Evolutionary conservation across 2,113 vertebrate genomes (phyloP), one percentile per base, ranked within the genome.

Genomic region (Mandrillus leucophaeus): DNA sequence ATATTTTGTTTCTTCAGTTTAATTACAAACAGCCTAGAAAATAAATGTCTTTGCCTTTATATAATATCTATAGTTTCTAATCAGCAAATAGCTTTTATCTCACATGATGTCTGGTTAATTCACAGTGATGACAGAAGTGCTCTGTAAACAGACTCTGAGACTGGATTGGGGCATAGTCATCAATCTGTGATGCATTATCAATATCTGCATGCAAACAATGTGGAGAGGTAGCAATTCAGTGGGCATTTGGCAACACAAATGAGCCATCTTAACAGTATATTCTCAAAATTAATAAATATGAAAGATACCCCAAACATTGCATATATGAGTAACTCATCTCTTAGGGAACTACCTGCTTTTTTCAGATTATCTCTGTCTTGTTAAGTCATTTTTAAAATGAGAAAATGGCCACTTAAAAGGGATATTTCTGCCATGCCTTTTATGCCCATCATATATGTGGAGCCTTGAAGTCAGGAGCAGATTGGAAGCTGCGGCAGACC

Each of bases 1-100:
- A 66, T 30, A 45, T 86, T 88, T 97, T 93, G 2, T 84, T 94
- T 97, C 72, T 88, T 93, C 32, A 90, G 55, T 83, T 70, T 84
- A 88, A 66, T 80, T 88, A 81, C 43, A 73, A 48, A 88, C 20
- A 79, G 86, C 13, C 16, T 96, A 32, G 35, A 25, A 91, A 92
- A 87, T 82, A 97, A 61, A 50, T 52, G 27, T 66, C 9, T 50
- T 90, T 93, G 22, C 7, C 78, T 86, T 84, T 80, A 22, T 30
- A 48, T 52, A 57, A 84, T 81, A 38, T 40, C 81, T 87, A 6
- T 88, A 72, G 16, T 20, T 90, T 38, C 45, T 78, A 43, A 76
- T 88, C 70, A 59, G 43, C 55, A 68, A 93, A 81, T 22, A 85
- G 43, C 18, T 72, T 93, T 95, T 22, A 40, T 82, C 73, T 83